phyloP scores from a whole-genome alignment of 2,113 vertebrate genomes.

The Hippolais icterina region DNA sequence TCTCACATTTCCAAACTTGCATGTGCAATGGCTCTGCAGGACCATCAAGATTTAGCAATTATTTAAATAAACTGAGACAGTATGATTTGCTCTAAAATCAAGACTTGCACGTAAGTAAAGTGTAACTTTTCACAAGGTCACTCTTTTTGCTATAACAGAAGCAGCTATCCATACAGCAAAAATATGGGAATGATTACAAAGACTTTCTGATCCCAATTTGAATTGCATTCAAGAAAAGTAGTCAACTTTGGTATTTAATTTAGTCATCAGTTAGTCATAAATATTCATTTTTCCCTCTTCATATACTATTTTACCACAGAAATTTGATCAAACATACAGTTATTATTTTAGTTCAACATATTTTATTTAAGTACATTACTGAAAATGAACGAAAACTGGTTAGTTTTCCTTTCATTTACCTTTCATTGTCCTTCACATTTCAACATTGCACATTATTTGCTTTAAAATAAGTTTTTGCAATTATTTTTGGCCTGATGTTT shows the following conservation, averaged over 20 bases:
- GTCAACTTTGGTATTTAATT: not conserved
- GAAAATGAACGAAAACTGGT: not conserved
- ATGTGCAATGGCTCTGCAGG: not conserved
- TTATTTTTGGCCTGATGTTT: not conserved
- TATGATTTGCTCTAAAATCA: not conserved
- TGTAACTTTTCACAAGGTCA: not conserved
- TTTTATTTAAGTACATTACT: not conserved
- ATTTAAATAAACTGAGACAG: not conserved
- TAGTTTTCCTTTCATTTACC: not conserved
- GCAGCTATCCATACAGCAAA: not conserved
- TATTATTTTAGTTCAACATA: not conserved
- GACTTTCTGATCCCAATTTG: not conserved
- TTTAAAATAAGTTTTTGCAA: not conserved
- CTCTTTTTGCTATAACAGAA: not conserved
- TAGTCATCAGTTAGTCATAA: not conserved
- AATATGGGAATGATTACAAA: not conserved
- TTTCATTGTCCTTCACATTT: not conserved
- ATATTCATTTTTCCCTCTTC: not conserved
- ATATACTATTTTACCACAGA: not conserved
- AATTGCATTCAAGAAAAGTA: not conserved
- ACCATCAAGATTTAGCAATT: not conserved
- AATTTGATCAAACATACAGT: not conserved
- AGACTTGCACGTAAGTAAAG: not conserved
- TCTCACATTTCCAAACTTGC: not conserved
- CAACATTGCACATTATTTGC: not conserved